A percentile compares a stretch with the other conserved stretches of the same genome.
Conservation (phyloP, 2,797 vertebrate genomes). For the Florisuga fusca region DNA sequence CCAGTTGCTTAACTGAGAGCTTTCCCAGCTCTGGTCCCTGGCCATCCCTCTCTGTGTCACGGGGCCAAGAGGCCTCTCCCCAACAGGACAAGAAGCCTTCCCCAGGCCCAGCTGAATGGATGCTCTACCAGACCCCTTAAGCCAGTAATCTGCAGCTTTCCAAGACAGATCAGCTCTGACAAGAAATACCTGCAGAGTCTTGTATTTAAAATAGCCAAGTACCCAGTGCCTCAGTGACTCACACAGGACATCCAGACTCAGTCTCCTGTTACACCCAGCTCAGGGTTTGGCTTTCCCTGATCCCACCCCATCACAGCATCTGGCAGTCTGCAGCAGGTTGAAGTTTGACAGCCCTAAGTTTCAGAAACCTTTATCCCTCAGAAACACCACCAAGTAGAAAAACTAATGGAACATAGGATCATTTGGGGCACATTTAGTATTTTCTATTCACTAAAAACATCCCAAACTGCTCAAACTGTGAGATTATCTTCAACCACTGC, state of each 20-base stretch:
- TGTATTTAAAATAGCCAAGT: neutral
- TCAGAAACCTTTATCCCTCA: neutral
- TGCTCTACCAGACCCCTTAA: neutral
- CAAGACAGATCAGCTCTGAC: neutral
- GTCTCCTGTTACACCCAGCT: neutral
- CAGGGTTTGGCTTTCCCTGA: neutral
- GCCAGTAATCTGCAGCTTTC: neutral
- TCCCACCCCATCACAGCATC: neutral
- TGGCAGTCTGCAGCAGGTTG: neutral
- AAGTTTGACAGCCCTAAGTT: neutral
- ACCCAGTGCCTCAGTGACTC: neutral
- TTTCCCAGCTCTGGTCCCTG: neutral
- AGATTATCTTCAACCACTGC: neutral
- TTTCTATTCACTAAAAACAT: neutral
- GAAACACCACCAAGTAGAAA: neutral
- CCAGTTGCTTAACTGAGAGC: neutral
- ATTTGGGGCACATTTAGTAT: neutral
- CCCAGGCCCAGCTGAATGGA: accelerated
- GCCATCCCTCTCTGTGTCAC: neutral
- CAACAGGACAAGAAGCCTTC: accelerated
- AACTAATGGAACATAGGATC: neutral
- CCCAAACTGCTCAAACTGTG: neutral
- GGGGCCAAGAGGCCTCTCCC: neutral
- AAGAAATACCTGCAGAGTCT: neutral
- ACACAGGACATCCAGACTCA: accelerated